Percentiles rank a stretch among this genome's conserved stretches.
Conservation (phyloP, 64 coral and sea anemone genomes). For the Trachythela sp. region DNA sequence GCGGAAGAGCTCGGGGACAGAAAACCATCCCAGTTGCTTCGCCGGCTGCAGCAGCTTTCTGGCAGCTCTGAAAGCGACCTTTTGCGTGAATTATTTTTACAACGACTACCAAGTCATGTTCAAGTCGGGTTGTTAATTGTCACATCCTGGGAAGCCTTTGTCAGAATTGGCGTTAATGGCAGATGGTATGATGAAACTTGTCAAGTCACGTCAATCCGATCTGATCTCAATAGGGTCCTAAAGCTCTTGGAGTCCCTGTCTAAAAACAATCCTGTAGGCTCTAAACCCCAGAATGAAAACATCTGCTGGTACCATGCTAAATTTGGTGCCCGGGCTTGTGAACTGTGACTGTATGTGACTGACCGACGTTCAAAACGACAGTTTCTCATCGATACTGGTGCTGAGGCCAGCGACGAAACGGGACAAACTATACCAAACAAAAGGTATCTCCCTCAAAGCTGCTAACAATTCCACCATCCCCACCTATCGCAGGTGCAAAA, state of each 20-base stretch:
- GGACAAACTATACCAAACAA: not conserved
- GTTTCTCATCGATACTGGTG: conserved; percentile 10
- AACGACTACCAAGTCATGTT: not conserved
- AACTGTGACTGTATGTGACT: conserved; percentile 19
- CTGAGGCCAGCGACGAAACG: not conserved
- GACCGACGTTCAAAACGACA: not conserved
- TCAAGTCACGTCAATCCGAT: not conserved
- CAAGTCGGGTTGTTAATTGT: not conserved
- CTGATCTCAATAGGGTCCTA: conserved; percentile 21
- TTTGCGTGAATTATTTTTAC: not conserved
- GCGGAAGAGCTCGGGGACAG: not conserved
- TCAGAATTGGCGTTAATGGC: not conserved
- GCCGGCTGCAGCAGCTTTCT: not conserved
- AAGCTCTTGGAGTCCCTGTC: not conserved
- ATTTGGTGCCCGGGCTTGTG: not conserved
- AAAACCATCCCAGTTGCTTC: not conserved
- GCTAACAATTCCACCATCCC: conserved; percentile 22
- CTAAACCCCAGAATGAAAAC: not conserved
- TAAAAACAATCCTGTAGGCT: not conserved
- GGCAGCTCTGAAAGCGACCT: not conserved
- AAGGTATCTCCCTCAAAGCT: not conserved
- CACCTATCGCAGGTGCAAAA: not conserved
- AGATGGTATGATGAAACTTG: not conserved
- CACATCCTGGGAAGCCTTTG: not conserved
- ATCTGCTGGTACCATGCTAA: not conserved